Conservation (phyloP, 2,797 vertebrate genomes). For the Gastrophryne carolinensis region DNA sequence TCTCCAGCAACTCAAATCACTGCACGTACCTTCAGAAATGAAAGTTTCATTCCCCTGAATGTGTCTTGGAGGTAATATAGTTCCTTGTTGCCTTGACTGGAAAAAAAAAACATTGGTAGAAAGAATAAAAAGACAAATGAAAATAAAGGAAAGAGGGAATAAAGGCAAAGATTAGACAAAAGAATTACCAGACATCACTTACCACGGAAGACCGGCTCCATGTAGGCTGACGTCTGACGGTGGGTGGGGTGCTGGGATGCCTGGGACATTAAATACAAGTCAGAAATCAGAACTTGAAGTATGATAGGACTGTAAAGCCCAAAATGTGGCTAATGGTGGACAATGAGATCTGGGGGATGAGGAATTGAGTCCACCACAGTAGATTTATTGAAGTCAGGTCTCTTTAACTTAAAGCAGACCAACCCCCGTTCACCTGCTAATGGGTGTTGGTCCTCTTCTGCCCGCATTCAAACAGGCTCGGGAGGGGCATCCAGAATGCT, state of each 20-base stretch:
- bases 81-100: slow-evolving; percentile 88
- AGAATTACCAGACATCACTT: background rate
- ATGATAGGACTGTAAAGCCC: too few relatives aligned
- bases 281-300: too few relatives aligned
- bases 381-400: too few relatives aligned
- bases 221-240: slow-evolving; percentile 86
- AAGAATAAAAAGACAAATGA: background rate
- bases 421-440: too few relatives aligned
- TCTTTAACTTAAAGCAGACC: too few relatives aligned
- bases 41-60: slow-evolving; percentile 88
- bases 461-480: too few relatives aligned
- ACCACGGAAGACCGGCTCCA: slow-evolving; percentile 87
- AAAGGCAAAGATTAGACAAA: background rate
- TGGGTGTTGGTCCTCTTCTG: too few relatives aligned
- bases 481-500: too few relatives aligned
- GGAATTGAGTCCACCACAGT: too few relatives aligned
- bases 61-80: slow-evolving; percentile 87
- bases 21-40: slow-evolving; percentile 89
- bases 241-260: slow-evolving; percentile 87
- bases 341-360: too few relatives aligned
- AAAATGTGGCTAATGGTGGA: too few relatives aligned
- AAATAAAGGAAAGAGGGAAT: slow-evolving; percentile 41
- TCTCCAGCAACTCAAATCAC: too few relatives aligned
- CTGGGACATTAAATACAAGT: slow-evolving; percentile 65
- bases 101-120: background rate